Percentiles rank a stretch among this genome's conserved stretches.
phyloP scores from a whole-genome alignment of 2,797 vertebrate genomes.

The Geotria australis region DNA sequence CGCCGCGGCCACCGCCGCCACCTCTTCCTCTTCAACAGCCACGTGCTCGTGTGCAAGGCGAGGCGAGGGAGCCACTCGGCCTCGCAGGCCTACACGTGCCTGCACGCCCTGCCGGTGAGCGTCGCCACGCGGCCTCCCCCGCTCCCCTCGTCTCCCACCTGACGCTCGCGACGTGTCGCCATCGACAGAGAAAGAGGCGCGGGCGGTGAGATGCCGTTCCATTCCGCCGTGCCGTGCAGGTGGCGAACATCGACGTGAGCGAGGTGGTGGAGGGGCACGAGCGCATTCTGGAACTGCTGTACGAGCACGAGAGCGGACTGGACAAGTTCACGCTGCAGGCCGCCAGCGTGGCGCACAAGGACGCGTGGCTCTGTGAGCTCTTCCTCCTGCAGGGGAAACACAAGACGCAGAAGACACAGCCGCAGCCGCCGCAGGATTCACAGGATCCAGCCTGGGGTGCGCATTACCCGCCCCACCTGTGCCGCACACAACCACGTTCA shows the following conservation, averaged over 20 bases:
- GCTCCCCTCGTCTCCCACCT: too few relatives aligned
- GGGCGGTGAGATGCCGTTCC: too few relatives aligned
- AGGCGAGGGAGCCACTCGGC: slow-evolving; percentile 57
- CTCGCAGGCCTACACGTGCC: slow-evolving; percentile 59
- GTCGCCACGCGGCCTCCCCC: too few relatives aligned
- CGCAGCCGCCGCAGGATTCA: too few relatives aligned
- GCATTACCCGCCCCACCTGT: too few relatives aligned
- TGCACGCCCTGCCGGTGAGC: slow-evolving; percentile 88
- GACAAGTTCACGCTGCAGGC: slow-evolving; percentile 87
- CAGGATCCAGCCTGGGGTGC: too few relatives aligned
- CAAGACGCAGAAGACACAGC: too few relatives aligned
- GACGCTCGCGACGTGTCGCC: too few relatives aligned
- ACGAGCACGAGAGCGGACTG: slow-evolving; percentile 67
- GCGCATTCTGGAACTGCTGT: slow-evolving; percentile 85
- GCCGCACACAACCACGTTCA: too few relatives aligned
- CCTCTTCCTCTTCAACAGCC: slow-evolving; percentile 71
- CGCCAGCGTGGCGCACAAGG: slow-evolving; percentile 59
- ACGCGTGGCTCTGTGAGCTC: slow-evolving; percentile 76
- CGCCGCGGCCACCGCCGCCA: slow-evolving; percentile 86
- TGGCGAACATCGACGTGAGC: slow-evolving; percentile 71
- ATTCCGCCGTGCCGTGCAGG: slow-evolving; percentile 9
- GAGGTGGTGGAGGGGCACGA: slow-evolving; percentile 80
- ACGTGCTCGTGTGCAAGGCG: slow-evolving; percentile 78
- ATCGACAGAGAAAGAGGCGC: too few relatives aligned
- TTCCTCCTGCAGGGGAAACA: slow-evolving; percentile 34